Evolutionary conservation across 2,113 vertebrate genomes (phyloP), one percentile per base, ranked within the genome.

Genomic region (Takifugu flavidus): DNA sequence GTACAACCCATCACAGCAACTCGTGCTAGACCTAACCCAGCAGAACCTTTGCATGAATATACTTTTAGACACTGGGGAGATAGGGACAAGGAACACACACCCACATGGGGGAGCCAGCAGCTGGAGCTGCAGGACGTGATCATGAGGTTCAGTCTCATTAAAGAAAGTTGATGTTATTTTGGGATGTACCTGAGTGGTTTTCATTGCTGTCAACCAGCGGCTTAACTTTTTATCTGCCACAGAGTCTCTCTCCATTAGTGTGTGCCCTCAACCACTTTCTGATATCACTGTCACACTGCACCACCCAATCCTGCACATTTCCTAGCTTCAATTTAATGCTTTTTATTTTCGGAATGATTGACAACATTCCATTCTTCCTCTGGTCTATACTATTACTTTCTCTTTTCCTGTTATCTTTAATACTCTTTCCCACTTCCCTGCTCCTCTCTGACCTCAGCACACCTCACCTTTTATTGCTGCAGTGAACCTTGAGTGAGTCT

Each of bases 391-490:
- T 26, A 53, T 63, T 39, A 6, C 11, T 47, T 12, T 58, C n/a
- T 57, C 58, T 42, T 51, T 14, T 53, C 45, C 29, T 49, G 27
- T 44, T 53, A 55, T 49, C 47, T n/a, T 20, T 2, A 5, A 20
- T 43, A 13, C 67, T 56, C 25, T 6, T 11, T 60, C 54, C 42
- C 45, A 52, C 55, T 60, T 45, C 44, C 10, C 44, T 26, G 31
- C 62, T 65, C 45, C 45, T 61, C 61, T 62, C 70, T 57, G 62
- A 74, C 70, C 61, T 49, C 29, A 0, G 27, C 34, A 54, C 2
- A 53, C 46, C 44, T 59, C 10, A 14, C 14, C 5, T 42, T 65
- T 49, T 20, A 71, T 49, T 47, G 31, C 62, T 50, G n/a, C 39
- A 13, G 47, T 4, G 50, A 59, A 69, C n/a, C 15, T 45, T n/a